phyloP scores from a whole-genome alignment of 1,140 invertebrate species.

The Ylistrum balloti region DNA sequence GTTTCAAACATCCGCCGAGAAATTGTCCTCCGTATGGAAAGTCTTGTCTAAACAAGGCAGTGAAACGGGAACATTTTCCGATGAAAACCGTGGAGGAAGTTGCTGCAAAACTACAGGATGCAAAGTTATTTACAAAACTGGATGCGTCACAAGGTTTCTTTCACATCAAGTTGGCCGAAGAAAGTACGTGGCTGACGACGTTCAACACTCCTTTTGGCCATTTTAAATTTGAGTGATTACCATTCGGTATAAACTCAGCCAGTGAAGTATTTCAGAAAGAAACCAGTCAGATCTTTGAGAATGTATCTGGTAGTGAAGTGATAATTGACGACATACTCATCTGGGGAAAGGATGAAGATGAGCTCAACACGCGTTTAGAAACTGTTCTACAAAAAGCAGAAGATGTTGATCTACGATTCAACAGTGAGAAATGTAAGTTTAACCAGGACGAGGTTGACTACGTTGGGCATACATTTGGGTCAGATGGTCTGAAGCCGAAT shows the following conservation, averaged over 20 bases:
- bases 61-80: constrained; percentile 59
- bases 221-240: constrained; percentile 59
- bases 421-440: too few species aligned
- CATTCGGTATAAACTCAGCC: constrained; percentile 60
- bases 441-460: constrained; percentile 46
- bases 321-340: constrained; percentile 69
- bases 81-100: constrained; percentile 62
- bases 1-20: neutral
- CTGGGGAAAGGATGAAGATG: constrained; percentile 18
- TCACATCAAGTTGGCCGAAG: constrained; percentile 59
- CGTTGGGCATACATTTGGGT: constrained; percentile 52
- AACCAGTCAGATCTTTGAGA: constrained; percentile 59
- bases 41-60: constrained; percentile 44
- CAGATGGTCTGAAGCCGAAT: constrained; percentile 51
- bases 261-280: constrained; percentile 60
- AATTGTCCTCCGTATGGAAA: constrained; percentile 41
- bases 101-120: constrained; percentile 73
- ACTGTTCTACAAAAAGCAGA: constrained; percentile 57
- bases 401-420: too few species aligned
- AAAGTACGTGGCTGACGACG: constrained; percentile 62
- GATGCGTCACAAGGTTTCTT: constrained; percentile 83
- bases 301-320: constrained; percentile 57
- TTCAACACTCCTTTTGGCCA: constrained; percentile 63
- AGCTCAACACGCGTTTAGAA: constrained; percentile 61
- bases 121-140: constrained; percentile 82